phyloP scores from a whole-genome alignment of 1,140 invertebrate genomes.

The Rhizoglyphus robini region DNA sequence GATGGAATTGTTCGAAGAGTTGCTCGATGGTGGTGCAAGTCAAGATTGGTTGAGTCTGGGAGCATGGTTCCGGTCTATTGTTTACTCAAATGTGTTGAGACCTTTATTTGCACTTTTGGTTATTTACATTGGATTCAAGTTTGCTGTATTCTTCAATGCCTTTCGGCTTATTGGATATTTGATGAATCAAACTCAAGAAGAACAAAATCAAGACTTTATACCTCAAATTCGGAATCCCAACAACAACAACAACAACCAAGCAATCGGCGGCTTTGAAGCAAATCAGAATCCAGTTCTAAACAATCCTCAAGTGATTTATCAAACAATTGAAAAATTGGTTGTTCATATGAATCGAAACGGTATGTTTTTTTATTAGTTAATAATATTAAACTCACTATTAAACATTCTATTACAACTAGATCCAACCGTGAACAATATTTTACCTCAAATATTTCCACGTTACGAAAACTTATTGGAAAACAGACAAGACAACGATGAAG shows the following conservation, averaged over 20 bases:
- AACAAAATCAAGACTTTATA: background rate
- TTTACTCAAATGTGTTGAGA: background rate
- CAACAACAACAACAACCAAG: background rate
- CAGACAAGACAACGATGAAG: background rate
- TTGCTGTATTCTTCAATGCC: background rate
- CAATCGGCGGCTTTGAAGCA: background rate
- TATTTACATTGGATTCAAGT: background rate
- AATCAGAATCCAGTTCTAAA: too few species aligned
- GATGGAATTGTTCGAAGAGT: background rate
- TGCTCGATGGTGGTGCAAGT: background rate
- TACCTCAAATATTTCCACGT: background rate
- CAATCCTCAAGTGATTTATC: too few species aligned
- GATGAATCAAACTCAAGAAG: background rate
- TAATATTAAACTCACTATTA: too few species aligned
- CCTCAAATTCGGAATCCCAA: background rate
- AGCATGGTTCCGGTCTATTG: background rate
- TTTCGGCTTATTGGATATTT: background rate
- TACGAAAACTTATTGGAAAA: background rate
- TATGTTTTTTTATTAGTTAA: too few species aligned
- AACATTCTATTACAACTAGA: too few species aligned
- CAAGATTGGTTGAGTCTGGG: background rate
- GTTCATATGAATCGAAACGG: too few species aligned
- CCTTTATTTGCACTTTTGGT: background rate
- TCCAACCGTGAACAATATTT: background rate
- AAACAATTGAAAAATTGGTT: too few species aligned